Base-by-base conservation (phyloP, 2,888 invertebrate species). In the Patella pellucida region DNA sequence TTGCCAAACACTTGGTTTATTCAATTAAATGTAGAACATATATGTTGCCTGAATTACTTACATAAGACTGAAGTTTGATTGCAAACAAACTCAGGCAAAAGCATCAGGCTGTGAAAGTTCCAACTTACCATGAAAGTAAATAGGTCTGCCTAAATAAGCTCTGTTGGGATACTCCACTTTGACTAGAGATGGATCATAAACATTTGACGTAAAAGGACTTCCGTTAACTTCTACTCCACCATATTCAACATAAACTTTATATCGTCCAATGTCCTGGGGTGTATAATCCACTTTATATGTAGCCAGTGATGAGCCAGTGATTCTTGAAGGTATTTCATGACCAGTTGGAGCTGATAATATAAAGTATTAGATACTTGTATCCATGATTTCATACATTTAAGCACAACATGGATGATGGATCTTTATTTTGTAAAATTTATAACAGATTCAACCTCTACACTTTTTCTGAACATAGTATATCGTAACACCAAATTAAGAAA, bases 211-310 rank as follows among this genome's bases (percentile, higher is more conserved):
- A 91, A 97, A 97, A 0, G 97, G 97, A 19, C 97, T 97, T 1
- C 97, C 97, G 77, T 95, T 95, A 4, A 97, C 95, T 74, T 95
- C 95, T 81, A 96, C 74, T 69, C 95, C 96, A 90, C 97, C 97
- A 90, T 97, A 97, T 90, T 96, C 96, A 27, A 97, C 96, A 92
- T 97, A 97, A 86, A 99, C 95, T 79, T 96, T 93, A 92, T 99
- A 97, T 81, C 85, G 82, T 86, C 98, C 83, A 23, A 97, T 97
- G 83, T 95, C 95, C 78, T 94, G 94, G 0, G 98, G 97, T 0
- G 95, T 94, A 90, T 97, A 97, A 50, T 94, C 84, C 16, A 82
- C 79, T n/a, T 78, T 75, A 62, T 76, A 82, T 7, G 74, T 78
- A 19, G 81, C 73, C 14, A 73, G 75, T 4, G 81, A 52, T 67